Evolutionary conservation across 2,888 invertebrate genomes (phyloP).

Genomic region (Leptarthrus brevirostris): DNA sequence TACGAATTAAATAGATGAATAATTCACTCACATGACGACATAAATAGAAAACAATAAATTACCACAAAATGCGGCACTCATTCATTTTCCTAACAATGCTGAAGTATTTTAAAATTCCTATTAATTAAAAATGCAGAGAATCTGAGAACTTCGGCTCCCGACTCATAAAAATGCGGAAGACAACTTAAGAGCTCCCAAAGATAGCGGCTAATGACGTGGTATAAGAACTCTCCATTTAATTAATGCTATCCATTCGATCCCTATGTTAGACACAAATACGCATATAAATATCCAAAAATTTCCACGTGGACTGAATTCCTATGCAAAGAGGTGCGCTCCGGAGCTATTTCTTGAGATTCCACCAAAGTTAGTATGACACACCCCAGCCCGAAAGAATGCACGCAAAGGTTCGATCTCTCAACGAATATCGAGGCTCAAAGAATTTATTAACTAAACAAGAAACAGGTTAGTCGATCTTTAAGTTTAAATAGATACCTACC

Average conservation of each 20-base stretch:
- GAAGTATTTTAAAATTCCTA: background rate
- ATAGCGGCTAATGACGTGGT: background rate
- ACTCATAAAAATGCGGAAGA: constrained; percentile 3
- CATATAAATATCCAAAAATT: background rate
- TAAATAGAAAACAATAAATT: too few species aligned
- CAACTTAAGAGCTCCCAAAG: background rate
- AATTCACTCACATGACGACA: too few species aligned
- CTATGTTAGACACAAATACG: background rate
- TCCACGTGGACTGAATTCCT: background rate
- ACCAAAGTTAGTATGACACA: background rate
- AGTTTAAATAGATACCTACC: too few species aligned
- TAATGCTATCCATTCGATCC: background rate
- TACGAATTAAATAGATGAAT: too few species aligned
- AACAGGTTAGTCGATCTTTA: too few species aligned
- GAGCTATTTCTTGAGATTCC: background rate
- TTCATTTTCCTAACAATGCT: too few species aligned
- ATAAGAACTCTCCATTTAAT: background rate
- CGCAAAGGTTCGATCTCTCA: background rate
- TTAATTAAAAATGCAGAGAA: background rate
- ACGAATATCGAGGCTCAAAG: background rate
- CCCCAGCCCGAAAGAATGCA: background rate
- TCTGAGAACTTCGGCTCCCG: background rate
- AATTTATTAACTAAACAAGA: background rate
- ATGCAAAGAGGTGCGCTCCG: background rate
- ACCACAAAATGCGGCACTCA: too few species aligned